Base-by-base conservation (phyloP, 2,113 vertebrate species). In the Australoheros scitulus region DNA sequence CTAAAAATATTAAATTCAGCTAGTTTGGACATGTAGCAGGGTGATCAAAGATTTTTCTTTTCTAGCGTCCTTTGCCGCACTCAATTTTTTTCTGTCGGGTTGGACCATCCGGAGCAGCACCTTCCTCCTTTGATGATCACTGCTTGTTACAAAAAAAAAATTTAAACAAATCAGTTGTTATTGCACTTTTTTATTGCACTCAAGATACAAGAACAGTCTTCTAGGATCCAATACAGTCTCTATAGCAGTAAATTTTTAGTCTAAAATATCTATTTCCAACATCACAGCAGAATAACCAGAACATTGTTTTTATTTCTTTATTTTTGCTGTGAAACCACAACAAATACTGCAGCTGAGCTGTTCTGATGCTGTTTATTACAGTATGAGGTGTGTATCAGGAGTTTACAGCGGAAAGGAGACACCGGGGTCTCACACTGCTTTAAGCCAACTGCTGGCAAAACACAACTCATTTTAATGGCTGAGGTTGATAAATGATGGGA, bases 111-210 rank as follows among this genome's bases (percentile, higher is more conserved):
- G 17, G 52, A 72, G 17, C 32, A 10, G 6, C 65, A 77, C 43
- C 20, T 50, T 43, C 18, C 50, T 47, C 22, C 6, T 58, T 20
- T 75, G 43, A 29, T 17, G 4, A 18, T 60, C 47, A n/a, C 5
- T 50, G 36, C 72, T 6, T 41, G 18, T 50, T 17, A 61, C 38
- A 84, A 50, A 86, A 7, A 34, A 60, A 83, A 79, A 76, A 38
- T 7, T 43, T 29, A 64, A 56, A 58, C 18, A 78, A 4, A 38
- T 79, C 17, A 57, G 38, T 57, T 80, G 70, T 91, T 92, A 91
- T 93, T 91, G 94, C 94, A 95, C 94, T 70, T 88, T 88, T 94
- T 96, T 95, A 96, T 96, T 96, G 93, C 95, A 95, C 93, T 95
- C 90, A 91, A 93, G 82, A 94, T 94, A 95, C 92, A 95, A 63